Conservation (phyloP, 2,888 invertebrate genomes). For the Diaperis boleti region DNA sequence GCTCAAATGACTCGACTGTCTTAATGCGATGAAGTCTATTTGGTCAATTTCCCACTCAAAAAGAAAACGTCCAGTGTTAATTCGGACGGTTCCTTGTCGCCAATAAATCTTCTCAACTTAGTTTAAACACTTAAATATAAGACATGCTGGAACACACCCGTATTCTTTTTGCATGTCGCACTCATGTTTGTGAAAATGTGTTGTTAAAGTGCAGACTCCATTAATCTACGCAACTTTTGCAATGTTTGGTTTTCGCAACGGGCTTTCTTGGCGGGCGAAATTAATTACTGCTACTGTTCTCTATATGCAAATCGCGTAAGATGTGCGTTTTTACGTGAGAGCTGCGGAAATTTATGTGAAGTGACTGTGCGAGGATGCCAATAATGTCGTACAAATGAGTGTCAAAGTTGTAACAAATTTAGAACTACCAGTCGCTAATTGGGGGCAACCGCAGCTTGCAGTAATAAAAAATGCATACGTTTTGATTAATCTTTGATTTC, state of each 20-base stretch:
- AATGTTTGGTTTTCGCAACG: conserved; percentile 12
- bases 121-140: background rate
- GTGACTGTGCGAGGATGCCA: background rate
- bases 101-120: conserved; percentile 3
- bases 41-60: background rate
- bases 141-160: conserved; percentile 14
- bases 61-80: background rate
- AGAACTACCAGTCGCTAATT: no score
- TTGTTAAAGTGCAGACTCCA: background rate
- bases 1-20: background rate
- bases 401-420: no score
- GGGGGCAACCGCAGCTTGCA: no score
- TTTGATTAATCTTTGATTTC: no score
- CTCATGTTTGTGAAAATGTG: conserved; percentile 1
- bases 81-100: background rate
- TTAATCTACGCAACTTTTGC: conserved; percentile 15
- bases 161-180: conserved; percentile 5
- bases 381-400: no score
- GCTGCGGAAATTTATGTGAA: background rate
- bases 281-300: conserved; percentile 14
- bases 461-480: no score
- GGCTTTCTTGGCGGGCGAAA: conserved; percentile 8
- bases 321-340: background rate
- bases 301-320: conserved; percentile 5
- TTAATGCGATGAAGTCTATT: background rate